Evolutionary conservation across 2,113 vertebrate genomes (phyloP).

Genomic region (Oncorhynchus nerka): DNA sequence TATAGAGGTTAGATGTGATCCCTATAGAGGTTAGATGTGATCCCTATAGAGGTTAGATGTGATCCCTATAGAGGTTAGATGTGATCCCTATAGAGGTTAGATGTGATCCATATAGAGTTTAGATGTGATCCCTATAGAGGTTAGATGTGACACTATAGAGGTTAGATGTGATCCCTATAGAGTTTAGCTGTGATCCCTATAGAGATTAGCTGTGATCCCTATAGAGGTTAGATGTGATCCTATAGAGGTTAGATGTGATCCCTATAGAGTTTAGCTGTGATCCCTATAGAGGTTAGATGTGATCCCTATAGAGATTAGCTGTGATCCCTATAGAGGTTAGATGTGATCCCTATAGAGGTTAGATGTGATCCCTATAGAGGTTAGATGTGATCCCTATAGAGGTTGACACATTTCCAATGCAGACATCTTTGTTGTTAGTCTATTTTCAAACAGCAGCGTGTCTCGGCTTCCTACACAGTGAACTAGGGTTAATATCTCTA

Average conservation of each 20-base stretch:
- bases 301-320: background rate
- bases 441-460: conserved; percentile 62
- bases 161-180: background rate
- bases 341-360: conserved; percentile 32
- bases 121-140: too few relatives aligned
- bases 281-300: background rate
- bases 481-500: conserved; percentile 47
- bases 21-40: background rate
- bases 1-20: conserved; percentile 33
- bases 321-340: conserved; percentile 31
- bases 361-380: conserved; percentile 34
- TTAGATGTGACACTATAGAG: too few relatives aligned
- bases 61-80: too few relatives aligned
- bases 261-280: conserved; percentile 26
- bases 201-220: conserved; percentile 33
- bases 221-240: too few relatives aligned
- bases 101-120: too few relatives aligned
- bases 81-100: too few relatives aligned
- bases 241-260: too few relatives aligned
- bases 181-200: too few relatives aligned
- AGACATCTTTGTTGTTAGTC: conserved; percentile 38
- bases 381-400: conserved; percentile 44
- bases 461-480: conserved; percentile 47
- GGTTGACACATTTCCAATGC: conserved; percentile 40
- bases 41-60: too few relatives aligned